A percentile compares a stretch with the other conserved stretches of the same genome.
phyloP scores from a whole-genome alignment of 1,140 invertebrate genomes.

The Ooceraea biroi region DNA sequence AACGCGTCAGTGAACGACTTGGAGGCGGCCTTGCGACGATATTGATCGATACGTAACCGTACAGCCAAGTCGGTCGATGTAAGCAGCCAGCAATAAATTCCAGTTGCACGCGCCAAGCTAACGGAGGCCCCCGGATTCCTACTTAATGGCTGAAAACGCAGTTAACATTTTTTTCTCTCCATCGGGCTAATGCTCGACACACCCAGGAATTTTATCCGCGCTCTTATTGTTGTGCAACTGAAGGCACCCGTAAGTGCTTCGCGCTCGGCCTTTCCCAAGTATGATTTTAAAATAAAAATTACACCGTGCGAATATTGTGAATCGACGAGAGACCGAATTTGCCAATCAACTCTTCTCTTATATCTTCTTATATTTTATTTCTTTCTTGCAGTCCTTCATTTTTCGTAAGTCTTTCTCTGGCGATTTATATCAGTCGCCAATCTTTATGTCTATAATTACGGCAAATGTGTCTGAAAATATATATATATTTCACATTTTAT shows the following conservation, averaged over 20 bases:
- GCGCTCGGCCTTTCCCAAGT: slow-evolving; percentile 17
- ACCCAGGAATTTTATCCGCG: slow-evolving; percentile 82
- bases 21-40: slow-evolving; percentile 14
- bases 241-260: slow-evolving; percentile 23
- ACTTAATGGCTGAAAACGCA: slow-evolving; percentile 27
- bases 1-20: slow-evolving; percentile 28
- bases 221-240: slow-evolving; percentile 71
- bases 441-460: no score
- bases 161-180: slow-evolving; percentile 42
- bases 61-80: not conserved
- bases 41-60: slow-evolving; percentile 16
- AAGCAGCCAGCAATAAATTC: slow-evolving; percentile 4
- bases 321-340: no score
- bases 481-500: no score
- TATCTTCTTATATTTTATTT: no score
- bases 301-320: no score
- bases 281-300: slow-evolving; percentile 5
- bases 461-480: no score
- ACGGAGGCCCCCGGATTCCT: not conserved
- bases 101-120: not conserved
- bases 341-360: no score
- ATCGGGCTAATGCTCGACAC: slow-evolving; percentile 71
- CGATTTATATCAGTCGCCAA: no score
- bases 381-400: no score
- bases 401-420: no score